A percentile compares a stretch with the other conserved stretches of the same genome.
Evolutionary conservation across 2,888 invertebrate species (phyloP).

Genomic region (Melanotus villosus): DNA sequence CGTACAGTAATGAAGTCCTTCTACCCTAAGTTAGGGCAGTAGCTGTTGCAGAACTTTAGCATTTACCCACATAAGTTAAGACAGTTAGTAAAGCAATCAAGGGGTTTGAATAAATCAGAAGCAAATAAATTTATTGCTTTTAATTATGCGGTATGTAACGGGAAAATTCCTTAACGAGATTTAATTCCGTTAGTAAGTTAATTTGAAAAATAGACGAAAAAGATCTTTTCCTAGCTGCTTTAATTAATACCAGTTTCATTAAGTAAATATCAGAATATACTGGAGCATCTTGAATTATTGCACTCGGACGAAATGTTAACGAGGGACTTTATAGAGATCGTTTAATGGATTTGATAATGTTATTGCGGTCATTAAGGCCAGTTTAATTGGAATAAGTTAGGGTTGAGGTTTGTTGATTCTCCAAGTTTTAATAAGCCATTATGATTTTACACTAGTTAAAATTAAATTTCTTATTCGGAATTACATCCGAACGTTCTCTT

Average conservation of each 20-base stretch:
- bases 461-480: constrained; percentile 44
- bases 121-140: neutral
- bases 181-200: no score
- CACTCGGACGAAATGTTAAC: constrained; percentile 48
- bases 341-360: constrained; percentile 60
- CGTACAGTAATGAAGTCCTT: constrained; percentile 21
- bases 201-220: no score
- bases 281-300: constrained; percentile 45
- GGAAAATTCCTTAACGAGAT: no score
- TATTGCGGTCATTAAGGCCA: constrained; percentile 59
- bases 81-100: neutral
- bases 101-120: neutral
- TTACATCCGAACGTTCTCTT: constrained; percentile 15
- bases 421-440: constrained; percentile 59
- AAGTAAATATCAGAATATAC: constrained; percentile 36
- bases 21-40: constrained; percentile 20
- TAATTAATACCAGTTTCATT: constrained; percentile 35
- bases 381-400: constrained; percentile 56
- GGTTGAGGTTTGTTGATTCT: constrained; percentile 56
- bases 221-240: no score
- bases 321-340: constrained; percentile 51
- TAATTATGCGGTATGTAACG: neutral
- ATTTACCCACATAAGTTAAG: neutral
- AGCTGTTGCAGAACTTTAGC: constrained; percentile 10
- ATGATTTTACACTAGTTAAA: constrained; percentile 52